Percentiles rank a stretch among this genome's conserved stretches.
phyloP scores from a whole-genome alignment of 2,113 vertebrate species.

The Scomber japonicus region DNA sequence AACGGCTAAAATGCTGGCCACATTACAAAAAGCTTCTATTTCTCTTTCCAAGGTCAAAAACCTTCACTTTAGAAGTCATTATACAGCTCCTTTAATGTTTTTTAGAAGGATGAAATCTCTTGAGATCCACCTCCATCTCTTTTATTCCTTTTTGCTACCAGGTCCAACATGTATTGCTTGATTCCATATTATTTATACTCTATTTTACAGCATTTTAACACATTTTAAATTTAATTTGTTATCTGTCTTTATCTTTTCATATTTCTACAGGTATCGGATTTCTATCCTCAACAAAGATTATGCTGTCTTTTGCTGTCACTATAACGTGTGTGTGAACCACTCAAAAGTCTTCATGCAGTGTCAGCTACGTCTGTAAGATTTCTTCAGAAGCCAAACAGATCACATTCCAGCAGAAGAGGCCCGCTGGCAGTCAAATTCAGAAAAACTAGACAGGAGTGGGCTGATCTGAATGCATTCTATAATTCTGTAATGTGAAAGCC shows the following conservation, averaged over 20 bases:
- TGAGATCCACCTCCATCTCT: background rate
- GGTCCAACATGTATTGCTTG: background rate
- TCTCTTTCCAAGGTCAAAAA: background rate
- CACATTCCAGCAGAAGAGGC: constrained; percentile 53
- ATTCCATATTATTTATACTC: background rate
- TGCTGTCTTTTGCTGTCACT: constrained; percentile 36
- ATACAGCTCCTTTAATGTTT: background rate
- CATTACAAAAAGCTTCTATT: constrained; percentile 31
- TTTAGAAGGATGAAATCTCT: background rate
- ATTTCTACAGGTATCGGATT: background rate
- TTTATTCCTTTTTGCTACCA: background rate
- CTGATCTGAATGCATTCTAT: constrained; percentile 51
- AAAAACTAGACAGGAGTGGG: constrained; percentile 42
- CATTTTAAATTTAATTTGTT: background rate
- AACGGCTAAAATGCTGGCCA: constrained; percentile 43
- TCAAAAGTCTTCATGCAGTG: constrained; percentile 32
- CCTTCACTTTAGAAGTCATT: background rate
- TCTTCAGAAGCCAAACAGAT: constrained; percentile 40
- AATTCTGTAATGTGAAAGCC: constrained; percentile 46
- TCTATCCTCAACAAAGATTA: constrained; percentile 18
- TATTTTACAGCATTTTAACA: background rate
- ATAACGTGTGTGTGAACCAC: constrained; percentile 28
- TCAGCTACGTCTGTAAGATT: constrained; percentile 27
- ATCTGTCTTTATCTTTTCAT: background rate
- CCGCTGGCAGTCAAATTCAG: constrained; percentile 29